Evolutionary conservation across 2,888 invertebrate species (phyloP), one percentile per base, ranked within the genome.

Genomic region (Noctua janthina): DNA sequence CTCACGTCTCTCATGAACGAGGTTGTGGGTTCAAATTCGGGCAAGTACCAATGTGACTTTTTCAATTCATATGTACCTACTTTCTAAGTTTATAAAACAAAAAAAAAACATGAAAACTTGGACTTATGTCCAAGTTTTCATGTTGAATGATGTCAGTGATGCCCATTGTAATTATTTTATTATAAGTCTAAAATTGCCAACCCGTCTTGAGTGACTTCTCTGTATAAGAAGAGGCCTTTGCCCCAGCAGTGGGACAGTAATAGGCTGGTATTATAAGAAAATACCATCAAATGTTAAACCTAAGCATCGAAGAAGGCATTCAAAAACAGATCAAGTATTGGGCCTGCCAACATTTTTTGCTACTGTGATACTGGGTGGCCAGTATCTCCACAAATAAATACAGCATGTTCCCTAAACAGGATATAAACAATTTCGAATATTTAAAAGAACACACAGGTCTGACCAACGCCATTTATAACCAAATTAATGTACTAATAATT

Each of bases 401-500:
- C 23, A 69, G 2, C 8, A 8, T 23, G 23, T n/a, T 68, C 20
- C 29, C 8, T 39, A 56, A 69, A 75, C 83, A 81, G 86, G 84
- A 86, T 78, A 76, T 76, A 8, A 72, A 72, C 84, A 86, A 86
- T 84, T 86, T 64, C 35, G 35, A 75, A 69, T 69, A 69, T 78
- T 78, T 56, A 79, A 85, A 81, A 78, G 23, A 81, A 74, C 39
- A 72, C 69, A 59, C 68, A 72, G 39, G 51, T 46, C 51, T 82
- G 82, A 64, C 79, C 79, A 76, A 49, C 69, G 49, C 59, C 80
- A 82, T 88, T 87, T 79, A 73, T 81, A 84, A 83, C 77, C 80
- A 77, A 85, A 90, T 90, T 87, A 90, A 86, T 86, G 88, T 90
- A 82, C 62, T 82, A 82, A 87, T 89, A 88, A 89, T 87, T 87